Base-by-base conservation (phyloP, 1,140 invertebrate genomes). In the Drosophila bocqueti region DNA sequence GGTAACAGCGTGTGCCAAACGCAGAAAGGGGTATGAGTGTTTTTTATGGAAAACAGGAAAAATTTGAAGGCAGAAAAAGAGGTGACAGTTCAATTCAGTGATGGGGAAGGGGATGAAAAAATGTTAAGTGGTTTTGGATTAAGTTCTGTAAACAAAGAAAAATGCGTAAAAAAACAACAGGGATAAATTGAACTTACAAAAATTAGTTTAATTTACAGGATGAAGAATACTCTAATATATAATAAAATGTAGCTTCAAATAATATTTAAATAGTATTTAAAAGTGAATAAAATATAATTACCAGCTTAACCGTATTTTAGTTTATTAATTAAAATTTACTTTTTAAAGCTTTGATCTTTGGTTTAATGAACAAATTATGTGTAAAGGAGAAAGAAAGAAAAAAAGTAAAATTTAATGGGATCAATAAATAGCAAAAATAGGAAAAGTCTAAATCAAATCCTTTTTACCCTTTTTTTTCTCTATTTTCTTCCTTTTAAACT, bases 1-100 rank as follows among this genome's bases (percentile, higher is more conserved):
- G 52, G 40, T 47, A 55, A 21, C 81, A 84, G 78, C 78, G 82
- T 85, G 82, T 81, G 82, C 82, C 82, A 75, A 64, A 57, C 31
- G n/a, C 31, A 36, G 24, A 18, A 15, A 49, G 66, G 42, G 52
- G 50, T 29, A n/a, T 24, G 34, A 15, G 21, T n/a, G 36, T 65
- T 65, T 24, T 54, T 58, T 71, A 40, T 69, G 45, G 16, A 52
- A 47, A 55, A 78, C 26, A 24, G 54, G 29, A 64, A 62, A 69
- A 45, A 59, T 21, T 74, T 42, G 60, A 67, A 72, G 21, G 38
- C 15, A 16, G 21, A 40, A 16, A 38, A 38, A 63, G 38, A 38
- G 43, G 24, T 68, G 66, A 67, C 65, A 67, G 65, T 40, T 68
- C 8, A 26, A 31, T 24, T 38, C 64, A 69, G 38, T 31, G 24